Conservation (phyloP, 2,888 invertebrate genomes). For the Stenichneumon culpator region DNA sequence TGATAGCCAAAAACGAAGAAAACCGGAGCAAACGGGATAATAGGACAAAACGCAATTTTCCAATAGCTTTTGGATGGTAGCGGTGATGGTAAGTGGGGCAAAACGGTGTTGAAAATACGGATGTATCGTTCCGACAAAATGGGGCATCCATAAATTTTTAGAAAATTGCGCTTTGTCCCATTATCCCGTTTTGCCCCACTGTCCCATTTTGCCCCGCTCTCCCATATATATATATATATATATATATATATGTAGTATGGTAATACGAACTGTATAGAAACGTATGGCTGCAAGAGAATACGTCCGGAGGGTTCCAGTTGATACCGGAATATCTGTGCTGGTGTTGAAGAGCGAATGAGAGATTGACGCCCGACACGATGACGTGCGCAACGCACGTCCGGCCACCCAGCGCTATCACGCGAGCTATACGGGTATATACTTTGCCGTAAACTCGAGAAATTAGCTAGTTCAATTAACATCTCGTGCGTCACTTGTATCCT, state of each 20-base stretch:
- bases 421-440: background rate
- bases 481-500: slow-evolving; percentile 64
- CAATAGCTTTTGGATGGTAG: too few relatives aligned
- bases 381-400: slow-evolving; percentile 50
- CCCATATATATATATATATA: too few relatives aligned
- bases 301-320: slow-evolving; percentile 54
- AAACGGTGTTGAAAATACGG: too few relatives aligned
- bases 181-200: too few relatives aligned
- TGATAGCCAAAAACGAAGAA: too few relatives aligned
- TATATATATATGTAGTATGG: background rate
- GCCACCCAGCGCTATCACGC: slow-evolving; percentile 40
- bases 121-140: too few relatives aligned
- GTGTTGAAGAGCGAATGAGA: slow-evolving; percentile 39
- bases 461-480: slow-evolving; percentile 39
- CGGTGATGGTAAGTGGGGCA: too few relatives aligned
- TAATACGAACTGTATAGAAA: slow-evolving; percentile 8
- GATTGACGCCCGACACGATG: slow-evolving; percentile 42
- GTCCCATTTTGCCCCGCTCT: too few relatives aligned
- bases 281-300: slow-evolving; percentile 15
- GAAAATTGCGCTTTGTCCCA: too few relatives aligned
- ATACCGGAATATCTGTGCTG: slow-evolving; percentile 62
- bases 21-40: too few relatives aligned
- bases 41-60: too few relatives aligned
- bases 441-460: slow-evolving; percentile 44
- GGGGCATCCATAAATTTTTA: too few relatives aligned